A percentile compares a stretch with the other conserved stretches of the same genome.
Evolutionary conservation across 2,797 vertebrate genomes (phyloP).

Genomic region (Xiphophorus birchmanni): DNA sequence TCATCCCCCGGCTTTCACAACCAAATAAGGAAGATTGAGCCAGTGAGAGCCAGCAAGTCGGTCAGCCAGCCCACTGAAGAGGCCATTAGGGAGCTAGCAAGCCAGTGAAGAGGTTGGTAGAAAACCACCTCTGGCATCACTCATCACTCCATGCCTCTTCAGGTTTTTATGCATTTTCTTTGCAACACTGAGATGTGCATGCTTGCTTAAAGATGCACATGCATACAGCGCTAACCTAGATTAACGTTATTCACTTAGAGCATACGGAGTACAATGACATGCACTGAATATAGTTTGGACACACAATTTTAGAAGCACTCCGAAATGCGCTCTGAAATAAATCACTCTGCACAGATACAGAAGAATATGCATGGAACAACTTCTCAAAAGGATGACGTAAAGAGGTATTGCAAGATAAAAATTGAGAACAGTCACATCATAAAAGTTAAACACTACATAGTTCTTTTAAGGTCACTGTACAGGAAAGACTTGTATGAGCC

Average conservation of each 20-base stretch:
- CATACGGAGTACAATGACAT: constrained; percentile 31
- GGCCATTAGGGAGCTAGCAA: constrained; percentile 72
- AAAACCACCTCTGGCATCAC: constrained; percentile 78
- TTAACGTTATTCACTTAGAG: constrained; percentile 41
- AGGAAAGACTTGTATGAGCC: constrained; percentile 31
- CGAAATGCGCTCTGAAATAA: constrained; percentile 24
- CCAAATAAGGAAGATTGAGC: constrained; percentile 73
- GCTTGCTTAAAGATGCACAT: constrained; percentile 41
- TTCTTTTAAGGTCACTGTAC: constrained; percentile 19
- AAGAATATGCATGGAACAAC: constrained; percentile 25
- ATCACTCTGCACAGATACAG: constrained; percentile 31
- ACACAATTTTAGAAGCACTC: constrained; percentile 3
- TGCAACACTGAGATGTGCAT: constrained; percentile 37
- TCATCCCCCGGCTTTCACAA: constrained; percentile 41
- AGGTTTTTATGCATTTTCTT: constrained; percentile 29
- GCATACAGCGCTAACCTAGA: constrained; percentile 35
- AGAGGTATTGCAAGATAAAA: constrained; percentile 9
- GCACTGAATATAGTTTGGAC: constrained; percentile 37
- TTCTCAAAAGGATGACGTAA: constrained; percentile 21
- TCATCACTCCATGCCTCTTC: constrained; percentile 59
- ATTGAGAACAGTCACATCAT: constrained; percentile 22
- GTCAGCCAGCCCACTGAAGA: constrained; percentile 67
- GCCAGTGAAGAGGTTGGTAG: constrained; percentile 61
- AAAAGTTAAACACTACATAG: constrained; percentile 18
- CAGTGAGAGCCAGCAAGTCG: constrained; percentile 65